Percentiles rank a stretch among this genome's conserved stretches.
Evolutionary conservation across 2,113 vertebrate genomes (phyloP).

Genomic region (Peromyscus maniculatus): DNA sequence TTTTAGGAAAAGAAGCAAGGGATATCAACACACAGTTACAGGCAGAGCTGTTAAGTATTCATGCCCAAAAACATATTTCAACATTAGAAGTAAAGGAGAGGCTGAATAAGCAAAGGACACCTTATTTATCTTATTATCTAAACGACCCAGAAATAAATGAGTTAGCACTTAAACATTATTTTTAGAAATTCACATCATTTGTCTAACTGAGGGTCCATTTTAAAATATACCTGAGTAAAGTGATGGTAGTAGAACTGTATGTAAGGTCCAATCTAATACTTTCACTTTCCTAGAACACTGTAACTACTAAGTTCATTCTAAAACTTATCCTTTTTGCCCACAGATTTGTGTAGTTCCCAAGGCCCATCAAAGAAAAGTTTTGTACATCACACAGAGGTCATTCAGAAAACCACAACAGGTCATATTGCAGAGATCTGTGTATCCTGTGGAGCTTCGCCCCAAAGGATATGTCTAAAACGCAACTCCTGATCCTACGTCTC

Average conservation of each 20-base stretch:
- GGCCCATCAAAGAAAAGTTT: too few relatives aligned
- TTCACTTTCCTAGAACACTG: neutral
- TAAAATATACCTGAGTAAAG: neutral
- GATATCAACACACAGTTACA: neutral
- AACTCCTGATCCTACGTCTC: too few relatives aligned
- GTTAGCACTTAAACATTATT: neutral
- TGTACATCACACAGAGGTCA: neutral
- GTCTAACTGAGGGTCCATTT: neutral
- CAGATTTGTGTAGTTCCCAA: neutral
- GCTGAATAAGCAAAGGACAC: neutral
- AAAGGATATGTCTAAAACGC: neutral
- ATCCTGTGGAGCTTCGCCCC: too few relatives aligned
- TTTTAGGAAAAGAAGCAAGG: neutral
- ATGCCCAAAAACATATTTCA: neutral
- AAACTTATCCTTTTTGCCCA: neutral
- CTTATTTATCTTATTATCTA: neutral
- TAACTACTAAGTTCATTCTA: neutral
- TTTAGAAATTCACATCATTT: neutral
- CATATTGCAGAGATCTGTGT: neutral
- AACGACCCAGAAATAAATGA: neutral
- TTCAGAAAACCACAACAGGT: neutral
- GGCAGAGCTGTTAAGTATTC: neutral
- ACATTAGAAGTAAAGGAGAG: neutral
- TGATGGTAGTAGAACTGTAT: neutral
- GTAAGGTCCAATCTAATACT: neutral